Evolutionary conservation across 2,113 vertebrate species (phyloP).

Genomic region (Eudyptes chrysolophus): DNA sequence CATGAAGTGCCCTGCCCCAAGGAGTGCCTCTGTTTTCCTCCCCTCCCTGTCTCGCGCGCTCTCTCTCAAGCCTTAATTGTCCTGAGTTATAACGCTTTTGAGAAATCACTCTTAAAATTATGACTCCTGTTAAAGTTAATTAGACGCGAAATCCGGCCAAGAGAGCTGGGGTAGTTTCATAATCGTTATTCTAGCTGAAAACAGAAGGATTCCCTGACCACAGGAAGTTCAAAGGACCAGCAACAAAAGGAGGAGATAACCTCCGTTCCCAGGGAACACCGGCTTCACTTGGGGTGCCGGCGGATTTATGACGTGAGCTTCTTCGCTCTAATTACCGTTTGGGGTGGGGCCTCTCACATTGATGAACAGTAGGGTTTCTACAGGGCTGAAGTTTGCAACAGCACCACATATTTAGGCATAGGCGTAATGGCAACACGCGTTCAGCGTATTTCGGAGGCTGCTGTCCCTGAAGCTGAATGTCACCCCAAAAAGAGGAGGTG

Average conservation of each 20-base stretch:
- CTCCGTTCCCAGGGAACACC: background rate
- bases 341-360: background rate
- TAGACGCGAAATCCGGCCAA: background rate
- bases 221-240: constrained; percentile 40
- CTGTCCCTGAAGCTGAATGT: background rate
- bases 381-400: background rate
- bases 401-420: background rate
- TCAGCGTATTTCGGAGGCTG: background rate
- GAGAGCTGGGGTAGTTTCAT: background rate
- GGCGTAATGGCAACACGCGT: rapidly evolving
- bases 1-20: constrained; percentile 68
- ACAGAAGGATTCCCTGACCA: constrained; percentile 6
- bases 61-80: constrained; percentile 57
- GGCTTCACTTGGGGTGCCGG: background rate
- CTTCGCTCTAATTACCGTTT: background rate
- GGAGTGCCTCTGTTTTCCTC: constrained; percentile 64
- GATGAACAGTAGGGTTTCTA: background rate
- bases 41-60: constrained; percentile 9
- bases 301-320: background rate
- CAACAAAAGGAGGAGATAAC: background rate
- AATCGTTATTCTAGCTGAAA: background rate
- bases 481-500: rapidly evolving
- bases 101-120: constrained; percentile 61
- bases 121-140: constrained; percentile 53
- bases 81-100: constrained; percentile 45